These are phyloP conservation scores for Sapayoa aenigma DNA, from an alignment of 2,113 vertebrate species.

Conservation along the genomic window DNA sequence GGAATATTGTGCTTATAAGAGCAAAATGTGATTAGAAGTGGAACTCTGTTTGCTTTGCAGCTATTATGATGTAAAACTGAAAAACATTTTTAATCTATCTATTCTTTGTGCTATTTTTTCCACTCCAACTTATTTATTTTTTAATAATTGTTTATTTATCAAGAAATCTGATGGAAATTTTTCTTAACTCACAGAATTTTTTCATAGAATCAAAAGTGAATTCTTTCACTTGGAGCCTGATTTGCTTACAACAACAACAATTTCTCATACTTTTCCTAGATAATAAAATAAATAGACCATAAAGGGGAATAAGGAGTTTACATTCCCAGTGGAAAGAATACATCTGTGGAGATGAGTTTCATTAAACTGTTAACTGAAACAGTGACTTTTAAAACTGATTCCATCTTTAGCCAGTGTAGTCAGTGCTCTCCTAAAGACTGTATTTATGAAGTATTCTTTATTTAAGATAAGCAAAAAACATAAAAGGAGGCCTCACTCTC, in stretches of 20 bases:
- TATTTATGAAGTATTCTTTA: background rate
- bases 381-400: slow-evolving; percentile 55
- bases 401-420: slow-evolving; percentile 27
- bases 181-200: background rate
- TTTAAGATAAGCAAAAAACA: slow-evolving; percentile 43
- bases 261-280: slow-evolving; percentile 27
- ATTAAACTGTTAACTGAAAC: slow-evolving; percentile 49
- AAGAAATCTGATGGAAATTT: background rate
- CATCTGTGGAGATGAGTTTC: slow-evolving; percentile 66
- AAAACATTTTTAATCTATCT: background rate
- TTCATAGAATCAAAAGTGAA: background rate
- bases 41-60: background rate
- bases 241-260: slow-evolving; percentile 9
- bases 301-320: slow-evolving; percentile 47
- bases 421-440: background rate
- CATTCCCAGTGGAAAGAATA: slow-evolving; percentile 61
- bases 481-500: slow-evolving; percentile 10
- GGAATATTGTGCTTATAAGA: background rate
- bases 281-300: slow-evolving; percentile 29
- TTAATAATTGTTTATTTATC: background rate
- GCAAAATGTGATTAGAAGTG: background rate
- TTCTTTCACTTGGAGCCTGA: background rate
- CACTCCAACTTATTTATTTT: background rate
- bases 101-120: background rate
- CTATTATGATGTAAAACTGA: background rate